A percentile compares a stretch with the other conserved stretches of the same genome.
Conservation (phyloP, 2,113 vertebrate species). For the Pelobates fuscus region DNA sequence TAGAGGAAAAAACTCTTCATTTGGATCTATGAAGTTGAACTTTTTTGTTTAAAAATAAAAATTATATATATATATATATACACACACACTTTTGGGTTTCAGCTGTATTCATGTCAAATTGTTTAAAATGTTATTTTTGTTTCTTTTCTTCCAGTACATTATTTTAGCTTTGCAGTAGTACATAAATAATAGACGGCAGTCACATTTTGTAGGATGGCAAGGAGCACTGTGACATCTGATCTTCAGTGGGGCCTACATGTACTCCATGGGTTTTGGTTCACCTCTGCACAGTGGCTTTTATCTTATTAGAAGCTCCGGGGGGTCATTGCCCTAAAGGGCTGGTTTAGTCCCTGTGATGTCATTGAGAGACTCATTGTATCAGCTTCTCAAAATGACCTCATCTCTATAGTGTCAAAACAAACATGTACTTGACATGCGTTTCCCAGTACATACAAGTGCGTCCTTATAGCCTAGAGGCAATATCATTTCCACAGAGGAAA, state of each 20-base stretch:
- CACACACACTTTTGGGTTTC: too few species aligned
- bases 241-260: too few species aligned
- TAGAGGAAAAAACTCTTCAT: conserved; percentile 52
- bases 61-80: too few species aligned
- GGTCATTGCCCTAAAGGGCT: not conserved
- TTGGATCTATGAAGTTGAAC: conserved; percentile 13
- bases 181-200: too few species aligned
- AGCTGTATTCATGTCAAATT: too few species aligned
- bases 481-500: not conserved
- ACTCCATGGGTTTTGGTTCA: too few species aligned
- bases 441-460: not conserved
- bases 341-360: conserved; percentile 6
- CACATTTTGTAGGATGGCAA: too few species aligned
- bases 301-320: not conserved
- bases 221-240: too few species aligned
- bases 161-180: too few species aligned
- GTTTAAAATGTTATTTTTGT: too few species aligned
- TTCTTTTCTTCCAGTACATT: too few species aligned
- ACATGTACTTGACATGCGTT: conserved; percentile 13
- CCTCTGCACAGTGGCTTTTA: conserved; percentile 4
- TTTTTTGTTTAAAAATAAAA: too few species aligned
- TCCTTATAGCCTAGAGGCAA: not conserved
- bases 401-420: conserved; percentile 13
- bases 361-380: not conserved
- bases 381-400: conserved; percentile 9